Percentiles rank a stretch among this genome's conserved stretches.
Evolutionary conservation across 2,797 vertebrate species (phyloP).

Genomic region (Propithecus deckenii): DNA sequence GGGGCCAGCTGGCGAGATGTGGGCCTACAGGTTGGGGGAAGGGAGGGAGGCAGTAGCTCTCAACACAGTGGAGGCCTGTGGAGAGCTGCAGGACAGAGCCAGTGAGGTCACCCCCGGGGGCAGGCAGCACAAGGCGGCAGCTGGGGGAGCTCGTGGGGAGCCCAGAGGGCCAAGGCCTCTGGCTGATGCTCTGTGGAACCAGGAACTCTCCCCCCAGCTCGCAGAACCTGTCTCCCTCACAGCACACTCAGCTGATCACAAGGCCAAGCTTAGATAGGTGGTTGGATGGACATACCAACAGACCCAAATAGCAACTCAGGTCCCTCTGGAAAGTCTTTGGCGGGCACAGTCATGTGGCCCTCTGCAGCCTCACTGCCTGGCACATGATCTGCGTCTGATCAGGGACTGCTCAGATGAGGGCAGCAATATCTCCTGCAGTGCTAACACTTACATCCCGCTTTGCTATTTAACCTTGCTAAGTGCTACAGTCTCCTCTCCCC

Average conservation of each 20-base stretch:
- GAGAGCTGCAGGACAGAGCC: not conserved
- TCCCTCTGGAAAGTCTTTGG: not conserved
- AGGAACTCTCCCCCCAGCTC: not conserved
- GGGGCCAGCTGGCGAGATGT: slow-evolving; percentile 8
- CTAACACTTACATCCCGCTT: not conserved
- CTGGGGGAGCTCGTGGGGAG: not conserved
- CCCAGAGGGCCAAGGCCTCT: not conserved
- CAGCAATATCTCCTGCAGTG: not conserved
- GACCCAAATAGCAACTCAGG: not conserved
- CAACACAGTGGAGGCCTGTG: slow-evolving; percentile 8
- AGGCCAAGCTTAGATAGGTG: not conserved
- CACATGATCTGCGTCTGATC: not conserved
- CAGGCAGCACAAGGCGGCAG: slow-evolving; percentile 47
- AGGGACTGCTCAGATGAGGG: not conserved
- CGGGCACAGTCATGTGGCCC: not conserved
- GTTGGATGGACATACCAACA: not conserved
- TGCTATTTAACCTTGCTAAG: not conserved
- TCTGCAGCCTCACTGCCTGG: not conserved
- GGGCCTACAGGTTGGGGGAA: not conserved
- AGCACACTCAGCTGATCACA: not conserved
- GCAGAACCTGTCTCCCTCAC: not conserved
- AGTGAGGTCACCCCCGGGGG: slow-evolving; percentile 53
- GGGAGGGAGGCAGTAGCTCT: slow-evolving; percentile 16
- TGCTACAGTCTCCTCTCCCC: not conserved
- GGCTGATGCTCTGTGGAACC: not conserved